Evolutionary conservation across 2,797 vertebrate genomes (phyloP).

Genomic region (Acridotheres tristis): DNA sequence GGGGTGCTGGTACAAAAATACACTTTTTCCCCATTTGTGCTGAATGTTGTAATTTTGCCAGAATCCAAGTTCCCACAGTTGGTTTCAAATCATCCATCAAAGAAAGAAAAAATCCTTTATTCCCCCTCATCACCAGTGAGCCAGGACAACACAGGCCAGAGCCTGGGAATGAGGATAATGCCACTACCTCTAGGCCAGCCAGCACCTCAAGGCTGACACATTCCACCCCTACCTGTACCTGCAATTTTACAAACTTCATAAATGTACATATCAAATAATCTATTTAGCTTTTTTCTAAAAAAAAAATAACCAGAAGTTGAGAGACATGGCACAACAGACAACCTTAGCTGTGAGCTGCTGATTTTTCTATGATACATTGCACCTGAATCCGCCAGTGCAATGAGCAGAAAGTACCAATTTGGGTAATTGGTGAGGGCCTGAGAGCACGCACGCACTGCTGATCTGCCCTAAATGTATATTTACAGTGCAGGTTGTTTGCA

Average conservation of each 20-base stretch:
- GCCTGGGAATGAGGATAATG: fast-evolving
- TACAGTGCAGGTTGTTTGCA: conserved; percentile 47
- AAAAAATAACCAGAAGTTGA: background rate
- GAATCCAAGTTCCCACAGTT: background rate
- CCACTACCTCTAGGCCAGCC: fast-evolving
- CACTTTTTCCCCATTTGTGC: background rate
- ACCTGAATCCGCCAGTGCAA: fast-evolving
- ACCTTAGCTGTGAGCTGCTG: background rate
- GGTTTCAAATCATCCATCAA: background rate
- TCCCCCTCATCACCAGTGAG: background rate
- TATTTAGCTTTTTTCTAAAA: background rate
- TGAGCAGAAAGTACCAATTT: background rate
- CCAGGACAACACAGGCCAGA: background rate
- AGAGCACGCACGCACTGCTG: background rate
- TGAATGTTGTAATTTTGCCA: background rate
- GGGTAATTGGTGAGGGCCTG: conserved; percentile 31
- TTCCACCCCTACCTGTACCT: background rate
- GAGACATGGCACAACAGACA: background rate
- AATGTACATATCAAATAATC: background rate
- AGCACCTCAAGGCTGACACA: background rate
- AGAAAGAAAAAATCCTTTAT: background rate
- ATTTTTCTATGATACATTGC: background rate
- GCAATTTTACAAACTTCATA: background rate
- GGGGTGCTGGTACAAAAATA: background rate
- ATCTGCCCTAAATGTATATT: background rate